Evolutionary conservation across 64 coral and sea anemone species (phyloP), one percentile per base, ranked within the genome.

Genomic region (Hydrozoanthus tunicans): DNA sequence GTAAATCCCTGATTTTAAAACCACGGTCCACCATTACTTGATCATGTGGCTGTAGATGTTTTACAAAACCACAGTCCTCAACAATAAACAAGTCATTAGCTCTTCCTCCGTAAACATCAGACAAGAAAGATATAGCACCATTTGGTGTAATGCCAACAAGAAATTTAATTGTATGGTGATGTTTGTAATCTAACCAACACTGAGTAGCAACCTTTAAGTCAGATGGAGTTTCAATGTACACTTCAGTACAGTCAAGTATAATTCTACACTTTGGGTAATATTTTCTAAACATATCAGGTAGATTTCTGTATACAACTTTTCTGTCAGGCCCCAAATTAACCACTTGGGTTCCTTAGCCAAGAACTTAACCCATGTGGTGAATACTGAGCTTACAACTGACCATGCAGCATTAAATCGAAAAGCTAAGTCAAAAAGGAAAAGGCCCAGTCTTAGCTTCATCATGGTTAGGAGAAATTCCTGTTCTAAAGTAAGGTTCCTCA

Each of bases 81-180:
- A 82, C 79, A 14, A 82, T 73, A 20, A 20, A 20, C 20, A 20
- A 8, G 79, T 81, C 8, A 81, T 15, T 62, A 81, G 61, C 3
- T 62, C 73, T 78, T 77, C 56, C n/a, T 90, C 86, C 84, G 56
- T 94, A 94, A 6, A 58, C 55, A 5, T 59, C 69, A 9, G 83
- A 91, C 1, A 95, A 54, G 68, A 79, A 91, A 58, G 82, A 95
- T 62, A 91, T 94, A 32, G 17, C 11, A 11, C 85, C 92, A 90
- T 93, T 93, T 64, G 74, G 89, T 9, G 89, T 94, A 58, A 94
- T 94, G 43, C 89, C 89, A 91, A 91, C 79, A 56, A 94, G 75
- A 17, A 94, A 68, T 61, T 86, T 91, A n/a, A 27, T 64, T 11
- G 89, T 94, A 51, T 78, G 79, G 32, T 94, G 93, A 6, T 94